Evolutionary conservation across 2,797 vertebrate species (phyloP), one percentile per base, ranked within the genome.

Genomic region (Enteromius argenteus): DNA sequence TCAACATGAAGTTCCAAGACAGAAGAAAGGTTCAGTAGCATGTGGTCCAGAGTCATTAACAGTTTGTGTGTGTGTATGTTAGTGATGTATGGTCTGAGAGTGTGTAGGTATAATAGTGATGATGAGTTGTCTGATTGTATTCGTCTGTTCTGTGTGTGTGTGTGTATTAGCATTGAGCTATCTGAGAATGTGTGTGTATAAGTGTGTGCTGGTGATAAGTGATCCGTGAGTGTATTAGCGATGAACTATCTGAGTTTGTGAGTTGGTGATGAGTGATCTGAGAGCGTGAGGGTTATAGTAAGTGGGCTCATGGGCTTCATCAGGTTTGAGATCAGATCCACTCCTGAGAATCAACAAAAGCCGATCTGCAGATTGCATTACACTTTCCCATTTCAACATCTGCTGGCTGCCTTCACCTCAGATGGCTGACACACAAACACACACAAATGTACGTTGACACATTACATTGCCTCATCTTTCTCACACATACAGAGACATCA

Each of bases 371-470:
- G 67, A 73, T 73, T 68, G 19, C 73, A 82, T 86, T 66, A 62
- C 84, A 81, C 56, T 77, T 81, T 81, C 30, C 58, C 27, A 32
- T 75, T 84, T 74, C 44, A 81, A 74, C 84, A 85, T 77, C 58
- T 71, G 73, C 19, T 3, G 11, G 17, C 23, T 77, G 35, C 60
- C 64, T 77, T 83, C 17, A 30, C 6, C 4, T 53, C 42, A 74
- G 58, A 75, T 74, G 58, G 42, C 9, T 21, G 19, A 81, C 4
- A 30, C 37, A 32, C 37, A 21, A 46, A 75, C 42, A 56, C 71
- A 62, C 53, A 39, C 53, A 77, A 21, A 39, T 58, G 67, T 39
- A 19, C 35, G 7, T 7, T 14, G 32, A 77, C 10, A 42, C 58
- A 30, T 60, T 32, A 39, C 10, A 9, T 44, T 21, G 17, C 58